These are phyloP conservation scores for Eptesicus fuscus DNA, from an alignment of 2,113 vertebrate species.

Conservation along the genomic window DNA sequence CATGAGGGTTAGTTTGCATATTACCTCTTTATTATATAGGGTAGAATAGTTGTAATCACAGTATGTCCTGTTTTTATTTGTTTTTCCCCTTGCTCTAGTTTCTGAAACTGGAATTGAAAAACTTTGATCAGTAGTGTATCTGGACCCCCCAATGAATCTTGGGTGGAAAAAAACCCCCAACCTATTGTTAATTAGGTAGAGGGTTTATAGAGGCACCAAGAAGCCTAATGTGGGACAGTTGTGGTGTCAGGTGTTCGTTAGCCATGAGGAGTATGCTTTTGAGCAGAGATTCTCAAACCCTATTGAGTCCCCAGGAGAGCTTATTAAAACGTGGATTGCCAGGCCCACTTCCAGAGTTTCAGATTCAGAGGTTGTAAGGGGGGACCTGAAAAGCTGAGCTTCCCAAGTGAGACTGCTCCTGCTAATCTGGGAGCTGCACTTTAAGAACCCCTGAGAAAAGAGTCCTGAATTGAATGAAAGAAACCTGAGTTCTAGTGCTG, in stretches of 20 bases:
- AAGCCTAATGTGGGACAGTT: neutral
- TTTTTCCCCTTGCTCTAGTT: neutral
- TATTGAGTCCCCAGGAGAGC: neutral
- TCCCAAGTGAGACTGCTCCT: neutral
- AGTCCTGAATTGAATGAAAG: neutral
- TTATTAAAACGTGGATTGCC: neutral
- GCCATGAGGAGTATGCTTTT: neutral
- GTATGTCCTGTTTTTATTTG: neutral
- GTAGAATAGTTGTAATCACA: neutral
- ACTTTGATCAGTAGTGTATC: neutral
- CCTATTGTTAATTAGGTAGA: neutral
- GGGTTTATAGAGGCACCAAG: neutral
- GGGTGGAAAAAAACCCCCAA: neutral
- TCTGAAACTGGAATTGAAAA: neutral
- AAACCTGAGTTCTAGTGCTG: neutral
- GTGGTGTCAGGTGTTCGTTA: neutral
- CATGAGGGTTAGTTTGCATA: no score
- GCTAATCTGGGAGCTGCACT: neutral
- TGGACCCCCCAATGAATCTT: neutral
- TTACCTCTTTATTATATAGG: no score
- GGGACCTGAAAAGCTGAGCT: neutral
- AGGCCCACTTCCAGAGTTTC: neutral
- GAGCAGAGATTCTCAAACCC: neutral
- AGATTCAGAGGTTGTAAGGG: neutral
- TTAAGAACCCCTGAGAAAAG: neutral